A percentile compares a stretch with the other conserved stretches of the same genome.
Evolutionary conservation across 2,888 invertebrate genomes (phyloP).

Genomic region (Tipula unca): DNA sequence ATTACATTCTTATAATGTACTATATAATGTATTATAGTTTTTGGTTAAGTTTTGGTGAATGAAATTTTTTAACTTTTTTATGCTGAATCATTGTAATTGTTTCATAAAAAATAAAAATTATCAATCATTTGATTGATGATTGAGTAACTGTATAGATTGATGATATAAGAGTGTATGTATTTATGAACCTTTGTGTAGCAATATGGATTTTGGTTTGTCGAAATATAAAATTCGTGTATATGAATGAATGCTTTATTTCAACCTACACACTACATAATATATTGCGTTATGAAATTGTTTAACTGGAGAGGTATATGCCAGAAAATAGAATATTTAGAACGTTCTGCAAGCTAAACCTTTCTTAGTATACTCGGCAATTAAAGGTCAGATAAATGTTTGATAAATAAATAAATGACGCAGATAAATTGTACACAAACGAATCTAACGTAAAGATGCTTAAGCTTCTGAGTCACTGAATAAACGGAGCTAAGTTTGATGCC

Average conservation of each 20-base stretch:
- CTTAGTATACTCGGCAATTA: too few species aligned
- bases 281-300: background rate
- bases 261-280: background rate
- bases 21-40: background rate
- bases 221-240: background rate
- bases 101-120: background rate
- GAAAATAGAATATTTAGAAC: too few species aligned
- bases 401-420: too few species aligned
- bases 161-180: background rate
- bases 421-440: too few species aligned
- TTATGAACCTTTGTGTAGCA: background rate
- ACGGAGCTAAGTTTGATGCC: too few species aligned
- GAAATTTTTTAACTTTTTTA: background rate
- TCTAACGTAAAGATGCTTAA: too few species aligned
- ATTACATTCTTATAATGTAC: background rate
- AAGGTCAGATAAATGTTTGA: too few species aligned
- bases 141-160: background rate
- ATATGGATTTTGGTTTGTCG: background rate
- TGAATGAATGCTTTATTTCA: background rate
- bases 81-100: background rate
- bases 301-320: background rate
- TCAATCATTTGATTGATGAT: constrained; percentile 8
- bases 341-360: too few species aligned
- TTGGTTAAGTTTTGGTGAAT: background rate
- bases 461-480: too few species aligned